phyloP scores from a whole-genome alignment of 2,113 vertebrate genomes.

The Numenius arquata region DNA sequence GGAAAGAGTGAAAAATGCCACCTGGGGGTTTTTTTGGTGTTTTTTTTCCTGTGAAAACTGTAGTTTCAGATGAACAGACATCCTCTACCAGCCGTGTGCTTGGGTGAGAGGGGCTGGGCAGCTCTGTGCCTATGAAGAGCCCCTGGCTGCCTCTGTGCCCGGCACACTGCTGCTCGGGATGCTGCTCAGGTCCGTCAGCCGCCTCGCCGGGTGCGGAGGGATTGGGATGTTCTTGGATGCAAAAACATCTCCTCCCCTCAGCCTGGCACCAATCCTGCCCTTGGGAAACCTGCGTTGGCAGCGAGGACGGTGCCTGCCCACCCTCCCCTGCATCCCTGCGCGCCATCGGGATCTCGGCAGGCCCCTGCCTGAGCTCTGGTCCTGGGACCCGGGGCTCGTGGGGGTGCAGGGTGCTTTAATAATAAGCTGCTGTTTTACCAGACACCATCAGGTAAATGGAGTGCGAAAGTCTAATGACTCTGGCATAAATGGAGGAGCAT shows the following conservation, averaged over 20 bases:
- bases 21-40: neutral
- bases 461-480: conserved; percentile 6
- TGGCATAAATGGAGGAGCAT: conserved; percentile 3
- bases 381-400: neutral
- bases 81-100: neutral
- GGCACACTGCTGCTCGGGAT: neutral
- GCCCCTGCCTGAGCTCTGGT: neutral
- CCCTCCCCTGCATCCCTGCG: rapidly evolving
- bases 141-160: neutral
- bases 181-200: neutral
- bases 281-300: neutral
- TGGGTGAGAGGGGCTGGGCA: neutral
- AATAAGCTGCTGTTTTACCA: conserved; percentile 1
- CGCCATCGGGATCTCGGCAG: neutral
- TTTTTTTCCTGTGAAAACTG: neutral
- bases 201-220: rapidly evolving
- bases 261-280: neutral
- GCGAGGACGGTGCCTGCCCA: neutral
- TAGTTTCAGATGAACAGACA: neutral
- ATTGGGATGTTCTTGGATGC: neutral
- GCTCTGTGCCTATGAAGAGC: neutral
- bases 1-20: neutral
- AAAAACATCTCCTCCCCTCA: neutral
- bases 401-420: neutral
- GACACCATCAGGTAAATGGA: conserved; percentile 47